Evolutionary conservation across 92 coral and sea anemone genomes (phyloP).

Genomic region (Porites rus): DNA sequence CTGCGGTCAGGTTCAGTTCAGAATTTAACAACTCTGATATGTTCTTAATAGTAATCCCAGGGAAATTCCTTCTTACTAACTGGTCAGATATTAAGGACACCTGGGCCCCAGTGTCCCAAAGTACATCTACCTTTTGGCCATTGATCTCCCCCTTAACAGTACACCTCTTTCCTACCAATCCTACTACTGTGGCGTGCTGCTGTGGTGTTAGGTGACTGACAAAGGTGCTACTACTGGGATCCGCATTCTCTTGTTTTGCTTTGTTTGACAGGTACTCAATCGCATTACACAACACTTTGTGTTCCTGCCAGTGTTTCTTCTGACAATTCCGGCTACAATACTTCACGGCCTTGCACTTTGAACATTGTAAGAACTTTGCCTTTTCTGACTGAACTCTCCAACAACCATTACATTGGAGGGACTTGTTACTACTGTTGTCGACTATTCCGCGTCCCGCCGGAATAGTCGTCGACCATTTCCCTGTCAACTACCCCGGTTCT

Average conservation of each 20-base stretch:
- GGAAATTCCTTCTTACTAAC: constrained; percentile 34
- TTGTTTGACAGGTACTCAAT: constrained; percentile 5
- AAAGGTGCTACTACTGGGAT: not conserved
- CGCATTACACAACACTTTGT: constrained; percentile 33
- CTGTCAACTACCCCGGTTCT: constrained; percentile 1
- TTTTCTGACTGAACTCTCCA: constrained; percentile 3
- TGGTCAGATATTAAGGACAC: constrained; percentile 48
- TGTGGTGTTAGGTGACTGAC: constrained; percentile 51
- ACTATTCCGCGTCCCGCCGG: constrained; percentile 73
- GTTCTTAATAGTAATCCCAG: constrained; percentile 2
- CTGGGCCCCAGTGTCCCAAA: constrained; percentile 69
- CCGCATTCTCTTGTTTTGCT: not conserved
- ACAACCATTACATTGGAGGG: constrained; percentile 38
- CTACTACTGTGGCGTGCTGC: constrained; percentile 53
- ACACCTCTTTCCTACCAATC: constrained; percentile 66
- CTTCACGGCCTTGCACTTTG: constrained; percentile 35
- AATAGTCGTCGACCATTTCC: constrained; percentile 69
- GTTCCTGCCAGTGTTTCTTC: constrained; percentile 49
- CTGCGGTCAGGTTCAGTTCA: constrained; percentile 46
- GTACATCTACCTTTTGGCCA: constrained; percentile 36
- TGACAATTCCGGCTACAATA: constrained; percentile 48
- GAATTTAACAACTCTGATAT: constrained; percentile 12
- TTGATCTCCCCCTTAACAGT: constrained; percentile 61
- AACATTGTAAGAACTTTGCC: constrained; percentile 38
- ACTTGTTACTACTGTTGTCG: constrained; percentile 37